These are phyloP conservation scores for Drosophila sechellia DNA, from an alignment of 1,140 invertebrate species.

Conservation along the genomic window DNA sequence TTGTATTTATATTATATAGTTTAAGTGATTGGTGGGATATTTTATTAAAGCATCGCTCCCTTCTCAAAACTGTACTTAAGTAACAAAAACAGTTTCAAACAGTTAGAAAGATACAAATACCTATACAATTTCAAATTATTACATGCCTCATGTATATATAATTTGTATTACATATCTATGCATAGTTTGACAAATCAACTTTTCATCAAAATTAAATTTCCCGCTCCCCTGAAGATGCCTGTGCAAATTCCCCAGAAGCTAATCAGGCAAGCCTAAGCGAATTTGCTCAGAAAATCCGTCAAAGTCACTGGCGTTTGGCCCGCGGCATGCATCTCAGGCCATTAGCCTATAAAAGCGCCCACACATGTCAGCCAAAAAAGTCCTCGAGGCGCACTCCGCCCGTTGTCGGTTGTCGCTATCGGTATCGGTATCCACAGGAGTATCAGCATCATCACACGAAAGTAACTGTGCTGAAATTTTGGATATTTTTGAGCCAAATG, in stretches of 20 bases:
- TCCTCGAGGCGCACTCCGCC: constrained; percentile 54
- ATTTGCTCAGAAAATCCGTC: constrained; percentile 58
- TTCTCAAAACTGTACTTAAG: no score
- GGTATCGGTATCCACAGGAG: constrained; percentile 41
- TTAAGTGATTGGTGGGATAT: no score
- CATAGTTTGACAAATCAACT: neutral
- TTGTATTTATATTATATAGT: no score
- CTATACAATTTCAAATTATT: no score
- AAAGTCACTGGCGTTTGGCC: constrained; percentile 62
- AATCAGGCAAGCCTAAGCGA: constrained; percentile 65
- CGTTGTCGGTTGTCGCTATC: constrained; percentile 52
- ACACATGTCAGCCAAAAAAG: constrained; percentile 52
- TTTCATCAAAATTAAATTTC: neutral
- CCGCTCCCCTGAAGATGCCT: neutral
- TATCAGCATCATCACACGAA: constrained; percentile 47
- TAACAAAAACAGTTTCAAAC: no score
- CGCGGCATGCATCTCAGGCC: constrained; percentile 42
- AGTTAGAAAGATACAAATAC: no score
- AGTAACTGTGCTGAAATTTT: neutral
- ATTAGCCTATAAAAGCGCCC: constrained; percentile 54
- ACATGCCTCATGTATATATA: no score
- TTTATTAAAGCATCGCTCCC: no score
- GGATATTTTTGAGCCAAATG: constrained; percentile 3
- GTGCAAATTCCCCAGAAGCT: constrained; percentile 38
- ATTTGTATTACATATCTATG: no score